Conservation (phyloP, 2,797 vertebrate species). For the Etheostoma nigrum region DNA sequence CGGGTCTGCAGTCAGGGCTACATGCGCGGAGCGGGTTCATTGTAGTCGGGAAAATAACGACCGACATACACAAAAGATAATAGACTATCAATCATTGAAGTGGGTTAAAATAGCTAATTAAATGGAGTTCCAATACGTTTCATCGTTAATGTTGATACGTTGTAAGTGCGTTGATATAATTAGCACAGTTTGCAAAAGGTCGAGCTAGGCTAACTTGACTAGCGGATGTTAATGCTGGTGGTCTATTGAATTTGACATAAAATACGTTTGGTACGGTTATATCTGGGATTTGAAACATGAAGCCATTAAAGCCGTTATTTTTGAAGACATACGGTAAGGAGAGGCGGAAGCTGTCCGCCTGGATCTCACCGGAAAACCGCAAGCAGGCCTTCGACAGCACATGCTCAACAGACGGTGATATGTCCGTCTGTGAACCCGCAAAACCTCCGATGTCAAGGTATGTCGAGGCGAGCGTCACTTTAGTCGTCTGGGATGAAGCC, state of each 20-base stretch:
- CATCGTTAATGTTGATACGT: background rate
- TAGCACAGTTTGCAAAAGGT: background rate
- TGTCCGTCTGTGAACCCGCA: conserved; percentile 55
- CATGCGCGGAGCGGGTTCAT: fast-evolving
- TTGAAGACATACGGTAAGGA: conserved; percentile 82
- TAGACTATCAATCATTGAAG: fast-evolving
- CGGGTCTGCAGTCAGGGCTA: too few relatives aligned
- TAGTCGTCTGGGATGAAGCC: background rate
- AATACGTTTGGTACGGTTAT: background rate
- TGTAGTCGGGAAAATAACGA: background rate
- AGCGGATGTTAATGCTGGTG: background rate
- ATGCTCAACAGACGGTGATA: conserved; percentile 56
- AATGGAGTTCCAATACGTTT: background rate
- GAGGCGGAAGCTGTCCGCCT: conserved; percentile 71
- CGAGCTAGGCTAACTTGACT: background rate
- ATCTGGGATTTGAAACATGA: conserved; percentile 31
- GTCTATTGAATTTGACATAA: too few relatives aligned
- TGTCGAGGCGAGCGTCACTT: background rate
- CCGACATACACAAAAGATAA: background rate
- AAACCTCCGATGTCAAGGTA: conserved; percentile 55
- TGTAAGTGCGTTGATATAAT: background rate
- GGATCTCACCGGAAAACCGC: conserved; percentile 76
- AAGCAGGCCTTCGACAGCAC: conserved; percentile 80
- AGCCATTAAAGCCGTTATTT: conserved; percentile 51
- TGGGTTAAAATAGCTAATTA: background rate